Evolutionary conservation across 2,888 invertebrate genomes (phyloP).

Genomic region (Drosophila ezoana): DNA sequence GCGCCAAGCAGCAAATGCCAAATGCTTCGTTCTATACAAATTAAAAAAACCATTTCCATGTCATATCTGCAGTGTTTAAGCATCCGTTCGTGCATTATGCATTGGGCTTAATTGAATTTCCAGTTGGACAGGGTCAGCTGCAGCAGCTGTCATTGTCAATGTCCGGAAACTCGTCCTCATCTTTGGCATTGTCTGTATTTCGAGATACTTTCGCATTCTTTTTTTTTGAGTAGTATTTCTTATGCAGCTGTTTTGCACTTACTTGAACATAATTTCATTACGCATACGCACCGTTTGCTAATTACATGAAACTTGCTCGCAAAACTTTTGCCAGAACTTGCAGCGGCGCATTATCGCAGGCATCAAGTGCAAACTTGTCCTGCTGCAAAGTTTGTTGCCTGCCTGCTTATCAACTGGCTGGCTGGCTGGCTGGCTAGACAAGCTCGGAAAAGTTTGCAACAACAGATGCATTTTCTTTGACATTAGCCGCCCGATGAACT

Average conservation of each 20-base stretch:
- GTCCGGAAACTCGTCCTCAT: background rate
- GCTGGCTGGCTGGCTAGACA: background rate
- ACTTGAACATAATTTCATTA: slow-evolving; percentile 31
- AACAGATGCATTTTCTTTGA: slow-evolving; percentile 38
- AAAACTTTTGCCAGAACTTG: slow-evolving; percentile 27
- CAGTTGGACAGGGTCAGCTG: background rate
- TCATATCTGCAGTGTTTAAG: slow-evolving; percentile 14
- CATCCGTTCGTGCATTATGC: slow-evolving; percentile 1
- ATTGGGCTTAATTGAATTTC: slow-evolving; percentile 31
- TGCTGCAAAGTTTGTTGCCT: slow-evolving; percentile 36
- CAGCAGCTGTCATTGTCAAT: background rate
- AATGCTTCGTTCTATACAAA: slow-evolving; percentile 3
- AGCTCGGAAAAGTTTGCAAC: slow-evolving; percentile 42
- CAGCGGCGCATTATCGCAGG: slow-evolving; percentile 22
- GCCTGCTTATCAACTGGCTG: slow-evolving; percentile 15
- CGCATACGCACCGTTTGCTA: slow-evolving; percentile 64
- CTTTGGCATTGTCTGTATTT: background rate
- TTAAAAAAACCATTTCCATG: slow-evolving; percentile 13
- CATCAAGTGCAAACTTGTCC: slow-evolving; percentile 16
- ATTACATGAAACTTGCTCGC: slow-evolving; percentile 49
- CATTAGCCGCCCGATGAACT: slow-evolving; percentile 26
- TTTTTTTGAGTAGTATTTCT: slow-evolving; percentile 1
- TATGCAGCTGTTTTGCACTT: slow-evolving; percentile 15
- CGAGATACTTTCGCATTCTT: background rate
- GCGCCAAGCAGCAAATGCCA: background rate